Percentiles rank a stretch among this genome's conserved stretches.
Evolutionary conservation across 2,113 vertebrate species (phyloP).

Genomic region (Takifugu bimaculatus): DNA sequence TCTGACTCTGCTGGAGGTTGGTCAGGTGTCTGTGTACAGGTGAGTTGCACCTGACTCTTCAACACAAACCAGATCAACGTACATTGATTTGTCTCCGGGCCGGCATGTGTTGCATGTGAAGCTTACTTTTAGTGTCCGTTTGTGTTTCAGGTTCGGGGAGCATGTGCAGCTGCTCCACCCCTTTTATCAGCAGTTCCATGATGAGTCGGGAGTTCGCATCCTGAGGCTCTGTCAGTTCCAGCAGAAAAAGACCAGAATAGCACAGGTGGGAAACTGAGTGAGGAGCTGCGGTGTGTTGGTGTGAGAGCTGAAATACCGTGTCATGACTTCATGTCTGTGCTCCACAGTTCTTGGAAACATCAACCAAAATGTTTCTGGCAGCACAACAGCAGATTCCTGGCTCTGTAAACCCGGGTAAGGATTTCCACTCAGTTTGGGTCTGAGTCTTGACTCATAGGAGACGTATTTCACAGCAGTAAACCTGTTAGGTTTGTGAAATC

Average conservation of each 20-base stretch:
- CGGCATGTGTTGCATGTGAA: not conserved
- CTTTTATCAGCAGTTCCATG: slow-evolving; percentile 91
- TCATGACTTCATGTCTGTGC: not conserved
- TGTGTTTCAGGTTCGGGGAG: slow-evolving; percentile 85
- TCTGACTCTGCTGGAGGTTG: slow-evolving; percentile 90
- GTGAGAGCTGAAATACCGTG: not conserved
- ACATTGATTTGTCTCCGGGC: not conserved
- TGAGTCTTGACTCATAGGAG: too few relatives aligned
- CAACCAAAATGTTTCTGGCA: slow-evolving; percentile 85
- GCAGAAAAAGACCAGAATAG: slow-evolving; percentile 97
- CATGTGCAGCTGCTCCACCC: slow-evolving; percentile 91
- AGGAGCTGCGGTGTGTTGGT: not conserved
- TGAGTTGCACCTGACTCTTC: slow-evolving; percentile 47
- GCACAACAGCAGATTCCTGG: slow-evolving; percentile 81
- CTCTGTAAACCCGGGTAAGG: slow-evolving; percentile 77
- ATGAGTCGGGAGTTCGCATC: slow-evolving; percentile 87
- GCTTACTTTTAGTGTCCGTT: slow-evolving; percentile 1
- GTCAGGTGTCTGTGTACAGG: slow-evolving; percentile 97
- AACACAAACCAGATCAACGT: not conserved
- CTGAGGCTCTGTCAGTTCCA: slow-evolving; percentile 92
- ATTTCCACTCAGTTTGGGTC: too few relatives aligned
- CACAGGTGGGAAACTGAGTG: slow-evolving; percentile 77
- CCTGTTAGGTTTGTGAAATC: too few relatives aligned
- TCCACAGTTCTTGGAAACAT: slow-evolving; percentile 88
- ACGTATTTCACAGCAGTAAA: too few relatives aligned